phyloP scores from a whole-genome alignment of 2,888 invertebrate species.

The Elmis aenea region DNA sequence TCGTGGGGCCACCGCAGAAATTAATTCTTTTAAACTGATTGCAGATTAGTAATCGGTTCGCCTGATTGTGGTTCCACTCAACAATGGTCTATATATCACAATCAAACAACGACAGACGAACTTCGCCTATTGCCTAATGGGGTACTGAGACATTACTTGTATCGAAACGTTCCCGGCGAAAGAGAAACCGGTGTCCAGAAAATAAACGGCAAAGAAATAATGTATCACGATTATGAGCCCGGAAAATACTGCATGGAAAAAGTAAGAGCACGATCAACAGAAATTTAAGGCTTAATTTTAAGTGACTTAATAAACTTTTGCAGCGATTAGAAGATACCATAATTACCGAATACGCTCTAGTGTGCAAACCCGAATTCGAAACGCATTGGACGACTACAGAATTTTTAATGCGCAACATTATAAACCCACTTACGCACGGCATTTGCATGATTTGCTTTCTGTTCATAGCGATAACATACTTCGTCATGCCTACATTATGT shows the following conservation, averaged over 20 bases:
- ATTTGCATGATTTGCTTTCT: slow-evolving; percentile 67
- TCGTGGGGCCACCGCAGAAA: no score
- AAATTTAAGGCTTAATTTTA: no score
- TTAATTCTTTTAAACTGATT: slow-evolving; percentile 16
- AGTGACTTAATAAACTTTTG: slow-evolving; percentile 34
- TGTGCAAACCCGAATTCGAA: slow-evolving; percentile 68
- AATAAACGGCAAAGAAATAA: slow-evolving; percentile 47
- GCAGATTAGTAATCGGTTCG: slow-evolving; percentile 57
- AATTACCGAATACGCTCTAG: slow-evolving; percentile 63
- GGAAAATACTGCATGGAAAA: slow-evolving; percentile 80
- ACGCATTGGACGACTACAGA: slow-evolving; percentile 69
- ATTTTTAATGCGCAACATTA: slow-evolving; percentile 67
- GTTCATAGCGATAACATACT: slow-evolving; percentile 72
- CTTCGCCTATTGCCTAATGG: slow-evolving; percentile 66
- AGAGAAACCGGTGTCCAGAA: slow-evolving; percentile 44
- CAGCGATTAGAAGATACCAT: slow-evolving; percentile 53
- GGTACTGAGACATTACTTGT: slow-evolving; percentile 66
- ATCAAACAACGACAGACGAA: slow-evolving; percentile 55
- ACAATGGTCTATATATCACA: slow-evolving; percentile 63
- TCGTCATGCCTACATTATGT: slow-evolving; percentile 74
- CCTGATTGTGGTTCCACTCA: slow-evolving; percentile 69
- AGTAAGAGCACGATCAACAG: no score
- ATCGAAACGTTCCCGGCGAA: slow-evolving; percentile 49
- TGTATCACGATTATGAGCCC: slow-evolving; percentile 65
- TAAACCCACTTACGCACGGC: slow-evolving; percentile 73